Evolutionary conservation across 2,888 invertebrate genomes (phyloP), one percentile per base, ranked within the genome.

Genomic region (Lymantria dispar): DNA sequence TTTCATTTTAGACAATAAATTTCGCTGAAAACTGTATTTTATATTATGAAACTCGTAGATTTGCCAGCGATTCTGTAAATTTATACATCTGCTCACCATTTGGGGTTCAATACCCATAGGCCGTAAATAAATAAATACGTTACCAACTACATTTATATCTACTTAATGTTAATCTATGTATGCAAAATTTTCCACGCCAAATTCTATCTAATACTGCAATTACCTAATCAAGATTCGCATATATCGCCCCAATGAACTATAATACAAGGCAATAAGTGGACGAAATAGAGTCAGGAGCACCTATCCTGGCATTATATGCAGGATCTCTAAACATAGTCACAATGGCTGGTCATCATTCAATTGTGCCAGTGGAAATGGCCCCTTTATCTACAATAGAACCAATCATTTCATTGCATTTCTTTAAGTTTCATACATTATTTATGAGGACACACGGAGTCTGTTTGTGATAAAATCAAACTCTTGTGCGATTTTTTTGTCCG

Each of bases 321-420:
- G 90, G 91, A 90, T 80, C 89, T 90, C 91, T 90, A 90, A 89
- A 89, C 89, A 87, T 90, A 87, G 89, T 79, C 83, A 89, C 90
- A 90, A 90, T 87, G 80, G 85, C 52, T 76, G 56, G 80, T 80
- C 80, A 91, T 90, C 89, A 91, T 90, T 83, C 91, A 90, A 91
- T 91, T 91, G 89, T 83, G 74, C 68, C 72, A 62, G 76, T 87
- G 87, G 87, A 86, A 87, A 86, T 79, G 77, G 85, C 65, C 82
- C 79, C 81, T 84, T 86, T 83, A 86, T 80, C 84, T 82, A 85
- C 86, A 88, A 89, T 87, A 67, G 83, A 73, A 56, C 70, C 69
- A 22, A 74, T 83, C 64, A 76, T 78, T 76, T 81, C 79, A 80
- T 82, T 89, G 87, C 87, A 89, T 87, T 88, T 89, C 85, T 87